Base-by-base conservation (phyloP, 2,113 vertebrate genomes). In the Origma solitaria region DNA sequence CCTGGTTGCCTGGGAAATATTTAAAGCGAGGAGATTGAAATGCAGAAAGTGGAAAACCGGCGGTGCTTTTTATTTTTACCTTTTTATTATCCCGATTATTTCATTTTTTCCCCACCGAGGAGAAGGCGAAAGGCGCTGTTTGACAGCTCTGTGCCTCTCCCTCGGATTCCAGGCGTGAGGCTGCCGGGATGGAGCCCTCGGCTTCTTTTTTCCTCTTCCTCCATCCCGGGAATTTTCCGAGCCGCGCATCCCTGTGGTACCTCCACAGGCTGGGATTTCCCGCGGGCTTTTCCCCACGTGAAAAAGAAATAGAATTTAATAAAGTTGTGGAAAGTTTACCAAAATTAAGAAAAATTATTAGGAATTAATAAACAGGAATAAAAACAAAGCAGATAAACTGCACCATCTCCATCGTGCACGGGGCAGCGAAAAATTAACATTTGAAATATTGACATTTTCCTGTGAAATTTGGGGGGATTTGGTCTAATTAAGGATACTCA, bases 351-450 rank as follows among this genome's bases (percentile, higher is more conserved):
- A 8, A 6, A 80, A 56, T 49, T 49, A 54, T 76, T 37, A 13
- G 16, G 49, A 33, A 35, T 62, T 62, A 42, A 37, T 49, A 24
- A 35, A 5, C 4, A 30, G 64, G 15, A 19, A 16, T 14, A 30
- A 64, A 24, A 47, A 19, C 3, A 0, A 33, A 71, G 27, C n/a
- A 30, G 49, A 49, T 28, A 1, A 54, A 19, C 15, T 5, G 42
- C 42, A 20, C 35, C 24, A 2, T 37, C n/a, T 11, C 37, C 1
- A 0, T 11, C 2, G 21, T 13, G 49, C 21, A 3, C 4, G 5
- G 27, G 40, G 40, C 50, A 44, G 51, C 1, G 6, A 25, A 6
- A 31, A 88, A 71, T 20, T 28, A 3, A 3, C 23, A 1, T 10
- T 49, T n/a, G 25, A 22, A 79, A 90, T 82, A 71, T 7, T 2